Percentiles rank a stretch among this genome's conserved stretches.
Evolutionary conservation across 2,888 invertebrate genomes (phyloP).

Genomic region (Tachina lurida): DNA sequence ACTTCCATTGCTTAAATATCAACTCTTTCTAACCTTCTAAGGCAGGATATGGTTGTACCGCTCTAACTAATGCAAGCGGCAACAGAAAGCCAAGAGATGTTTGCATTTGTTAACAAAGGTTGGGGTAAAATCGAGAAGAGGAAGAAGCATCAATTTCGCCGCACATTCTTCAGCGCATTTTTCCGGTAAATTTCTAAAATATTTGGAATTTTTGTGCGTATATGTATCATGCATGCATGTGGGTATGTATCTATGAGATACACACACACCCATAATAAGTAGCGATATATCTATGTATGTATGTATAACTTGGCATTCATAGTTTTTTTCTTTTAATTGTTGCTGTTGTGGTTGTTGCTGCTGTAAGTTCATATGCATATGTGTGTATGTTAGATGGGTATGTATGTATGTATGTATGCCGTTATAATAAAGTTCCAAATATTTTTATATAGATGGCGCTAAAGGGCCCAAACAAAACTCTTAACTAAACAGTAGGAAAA

Average conservation of each 20-base stretch:
- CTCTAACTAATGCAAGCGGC: conserved; percentile 17
- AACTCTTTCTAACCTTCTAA: conserved; percentile 45
- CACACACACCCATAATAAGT: conserved; percentile 36
- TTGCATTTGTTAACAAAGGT: conserved; percentile 58
- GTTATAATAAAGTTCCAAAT: conserved; percentile 74
- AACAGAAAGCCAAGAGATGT: conserved; percentile 19
- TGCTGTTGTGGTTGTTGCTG: background rate
- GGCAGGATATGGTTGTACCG: background rate
- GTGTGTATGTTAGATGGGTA: background rate
- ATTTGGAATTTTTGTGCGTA: conserved; percentile 74
- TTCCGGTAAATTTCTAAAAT: conserved; percentile 76
- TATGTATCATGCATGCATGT: conserved; percentile 60
- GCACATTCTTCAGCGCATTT: conserved; percentile 76
- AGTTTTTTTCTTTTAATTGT: conserved; percentile 10
- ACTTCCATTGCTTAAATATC: conserved; percentile 52
- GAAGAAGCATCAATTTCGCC: conserved; percentile 71
- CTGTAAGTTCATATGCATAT: background rate
- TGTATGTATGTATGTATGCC: conserved; percentile 63
- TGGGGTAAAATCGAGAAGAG: conserved; percentile 52
- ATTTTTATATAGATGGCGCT: conserved; percentile 76
- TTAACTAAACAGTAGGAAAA: conserved; percentile 36
- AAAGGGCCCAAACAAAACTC: conserved; percentile 39
- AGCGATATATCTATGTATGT: no score
- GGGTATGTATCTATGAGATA: conserved; percentile 55
- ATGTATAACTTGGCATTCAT: conserved; percentile 56